phyloP scores from a whole-genome alignment of 2,888 invertebrate genomes.

The Lamproptera curius region DNA sequence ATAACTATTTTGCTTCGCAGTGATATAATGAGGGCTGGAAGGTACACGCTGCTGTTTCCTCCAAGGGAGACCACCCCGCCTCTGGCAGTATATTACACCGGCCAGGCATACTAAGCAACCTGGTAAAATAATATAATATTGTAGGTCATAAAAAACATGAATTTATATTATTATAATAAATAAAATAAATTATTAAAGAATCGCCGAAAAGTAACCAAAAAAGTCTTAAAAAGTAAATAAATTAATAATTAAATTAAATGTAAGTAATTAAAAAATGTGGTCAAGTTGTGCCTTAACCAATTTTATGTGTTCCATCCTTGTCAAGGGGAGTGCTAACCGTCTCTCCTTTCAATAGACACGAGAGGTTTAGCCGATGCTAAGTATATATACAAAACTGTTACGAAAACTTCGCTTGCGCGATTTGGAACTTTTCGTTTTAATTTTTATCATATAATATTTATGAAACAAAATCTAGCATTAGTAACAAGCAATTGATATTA shows the following conservation, averaged over 20 bases:
- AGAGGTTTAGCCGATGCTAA: accelerated
- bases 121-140: slow-evolving; percentile 27
- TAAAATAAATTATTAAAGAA: background rate
- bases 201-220: background rate
- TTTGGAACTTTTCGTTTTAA: slow-evolving; percentile 15
- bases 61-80: slow-evolving; percentile 66
- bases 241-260: slow-evolving; percentile 19
- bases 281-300: slow-evolving; percentile 52
- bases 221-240: background rate
- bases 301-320: slow-evolving; percentile 87
- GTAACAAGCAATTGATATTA: too few relatives aligned
- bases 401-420: slow-evolving; percentile 30
- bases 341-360: slow-evolving; percentile 99
- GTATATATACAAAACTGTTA: slow-evolving; percentile 30
- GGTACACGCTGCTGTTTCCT: slow-evolving; percentile 78
- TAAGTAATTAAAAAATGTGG: slow-evolving; percentile 47
- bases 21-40: slow-evolving; percentile 89
- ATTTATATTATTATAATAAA: background rate
- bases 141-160: slow-evolving; percentile 4
- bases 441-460: too few relatives aligned
- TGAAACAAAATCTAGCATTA: too few relatives aligned
- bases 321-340: slow-evolving; percentile 97
- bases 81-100: slow-evolving; percentile 62
- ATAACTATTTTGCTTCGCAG: slow-evolving; percentile 89
- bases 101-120: slow-evolving; percentile 74